A percentile compares a stretch with the other conserved stretches of the same genome.
Conservation (phyloP, 53 echinoderm and acorn worm genomes). For the Arbacia lixula region DNA sequence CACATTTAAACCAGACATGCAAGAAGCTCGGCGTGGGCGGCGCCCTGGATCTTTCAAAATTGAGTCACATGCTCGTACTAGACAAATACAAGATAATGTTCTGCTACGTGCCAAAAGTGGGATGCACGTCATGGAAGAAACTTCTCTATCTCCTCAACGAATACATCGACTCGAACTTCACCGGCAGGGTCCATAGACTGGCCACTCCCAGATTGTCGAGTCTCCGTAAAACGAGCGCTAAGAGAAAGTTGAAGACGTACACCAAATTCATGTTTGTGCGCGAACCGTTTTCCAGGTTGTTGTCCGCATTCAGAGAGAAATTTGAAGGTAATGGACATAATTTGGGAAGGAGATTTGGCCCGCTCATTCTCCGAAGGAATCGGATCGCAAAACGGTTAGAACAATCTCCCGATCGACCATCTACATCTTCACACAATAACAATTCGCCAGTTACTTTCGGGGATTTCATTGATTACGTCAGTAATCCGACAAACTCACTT, state of each 20-base stretch:
- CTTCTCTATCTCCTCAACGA: slow-evolving; percentile 1
- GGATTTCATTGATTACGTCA: slow-evolving; percentile 38
- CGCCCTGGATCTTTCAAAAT: not conserved
- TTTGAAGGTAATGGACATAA: not conserved
- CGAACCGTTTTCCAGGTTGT: slow-evolving; percentile 29
- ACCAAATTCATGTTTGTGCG: slow-evolving; percentile 31
- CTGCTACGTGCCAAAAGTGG: slow-evolving; percentile 32
- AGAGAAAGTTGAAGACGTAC: not conserved
- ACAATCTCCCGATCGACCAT: no score
- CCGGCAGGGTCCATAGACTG: not conserved
- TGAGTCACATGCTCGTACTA: slow-evolving; percentile 6
- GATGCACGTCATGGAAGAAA: slow-evolving; percentile 31
- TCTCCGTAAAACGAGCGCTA: not conserved
- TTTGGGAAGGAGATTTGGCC: not conserved
- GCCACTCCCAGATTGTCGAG: not conserved
- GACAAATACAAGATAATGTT: slow-evolving; percentile 14
- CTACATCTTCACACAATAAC: not conserved
- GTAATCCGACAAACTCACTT: slow-evolving; percentile 6
- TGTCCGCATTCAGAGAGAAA: slow-evolving; percentile 50
- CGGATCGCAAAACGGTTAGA: not conserved
- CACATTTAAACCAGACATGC: slow-evolving; percentile 31
- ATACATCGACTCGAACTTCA: not conserved
- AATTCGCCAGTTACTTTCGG: not conserved
- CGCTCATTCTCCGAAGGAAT: not conserved
- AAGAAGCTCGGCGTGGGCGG: not conserved